phyloP scores from a whole-genome alignment of 2,888 invertebrate genomes.

The Punctoribates punctum region DNA sequence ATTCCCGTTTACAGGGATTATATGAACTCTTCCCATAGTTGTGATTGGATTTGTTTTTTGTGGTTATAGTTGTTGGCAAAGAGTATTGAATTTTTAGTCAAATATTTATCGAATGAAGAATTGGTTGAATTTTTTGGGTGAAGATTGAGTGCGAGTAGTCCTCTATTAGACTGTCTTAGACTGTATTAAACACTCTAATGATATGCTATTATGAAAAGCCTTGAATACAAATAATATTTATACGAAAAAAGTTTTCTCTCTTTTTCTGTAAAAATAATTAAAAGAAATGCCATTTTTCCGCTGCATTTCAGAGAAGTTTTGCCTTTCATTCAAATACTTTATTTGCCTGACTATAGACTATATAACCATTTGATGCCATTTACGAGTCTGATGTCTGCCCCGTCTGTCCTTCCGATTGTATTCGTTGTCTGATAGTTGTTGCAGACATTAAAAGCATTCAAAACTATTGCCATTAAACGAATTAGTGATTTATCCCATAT shows the following conservation, averaged over 20 bases:
- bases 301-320: background rate
- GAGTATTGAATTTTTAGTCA: background rate
- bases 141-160: background rate
- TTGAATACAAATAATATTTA: conserved; percentile 17
- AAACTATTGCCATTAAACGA: background rate
- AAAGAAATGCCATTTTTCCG: background rate
- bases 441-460: background rate
- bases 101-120: background rate
- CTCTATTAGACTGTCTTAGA: background rate
- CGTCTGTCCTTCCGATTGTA: conserved; percentile 8
- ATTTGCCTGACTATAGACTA: background rate
- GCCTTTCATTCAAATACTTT: background rate
- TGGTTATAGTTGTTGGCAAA: background rate
- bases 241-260: background rate
- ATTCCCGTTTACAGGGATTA: background rate
- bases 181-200: conserved; percentile 4
- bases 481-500: conserved; percentile 16
- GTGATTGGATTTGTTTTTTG: background rate
- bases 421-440: background rate
- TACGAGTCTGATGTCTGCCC: conserved; percentile 16
- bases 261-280: background rate
- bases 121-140: background rate
- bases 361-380: conserved; percentile 14
- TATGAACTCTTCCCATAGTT: background rate
- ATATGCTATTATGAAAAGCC: conserved; percentile 17